Conservation (phyloP, 2,797 vertebrate species). For the Natrix natrix region DNA sequence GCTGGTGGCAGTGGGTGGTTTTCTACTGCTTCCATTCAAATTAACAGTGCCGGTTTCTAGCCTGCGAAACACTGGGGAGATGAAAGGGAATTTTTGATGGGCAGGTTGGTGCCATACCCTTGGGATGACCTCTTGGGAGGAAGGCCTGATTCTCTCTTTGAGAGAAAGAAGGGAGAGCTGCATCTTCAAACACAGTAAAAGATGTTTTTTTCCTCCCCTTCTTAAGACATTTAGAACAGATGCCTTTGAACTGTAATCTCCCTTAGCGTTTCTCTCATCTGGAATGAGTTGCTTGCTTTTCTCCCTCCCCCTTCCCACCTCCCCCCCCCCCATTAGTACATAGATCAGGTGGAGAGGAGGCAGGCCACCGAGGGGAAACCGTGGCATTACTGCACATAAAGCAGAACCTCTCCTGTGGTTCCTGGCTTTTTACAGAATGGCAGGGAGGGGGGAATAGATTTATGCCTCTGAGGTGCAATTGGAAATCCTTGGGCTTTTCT, state of each 20-base stretch:
- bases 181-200: constrained; percentile 1
- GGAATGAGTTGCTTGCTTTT: not conserved
- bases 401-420: not conserved
- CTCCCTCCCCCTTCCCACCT: not conserved
- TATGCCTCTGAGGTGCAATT: accelerated
- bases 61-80: constrained; percentile 57
- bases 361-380: not conserved
- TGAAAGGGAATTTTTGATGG: constrained; percentile 64
- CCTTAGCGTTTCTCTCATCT: not conserved
- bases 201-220: not conserved
- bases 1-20: constrained; percentile 69
- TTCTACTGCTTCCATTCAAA: constrained; percentile 62
- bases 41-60: constrained; percentile 60
- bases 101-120: constrained; percentile 53
- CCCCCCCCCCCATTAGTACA: not conserved
- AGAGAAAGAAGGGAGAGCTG: constrained; percentile 12
- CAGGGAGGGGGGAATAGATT: accelerated
- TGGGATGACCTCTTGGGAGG: constrained; percentile 62
- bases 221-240: not conserved
- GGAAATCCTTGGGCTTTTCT: constrained; percentile 13
- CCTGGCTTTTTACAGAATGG: not conserved
- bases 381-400: constrained; percentile 40
- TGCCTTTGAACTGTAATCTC: constrained; percentile 19
- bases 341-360: constrained; percentile 45
- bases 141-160: constrained; percentile 50